phyloP scores from a whole-genome alignment of 2,888 invertebrate species.

The Maniola hyperantus region DNA sequence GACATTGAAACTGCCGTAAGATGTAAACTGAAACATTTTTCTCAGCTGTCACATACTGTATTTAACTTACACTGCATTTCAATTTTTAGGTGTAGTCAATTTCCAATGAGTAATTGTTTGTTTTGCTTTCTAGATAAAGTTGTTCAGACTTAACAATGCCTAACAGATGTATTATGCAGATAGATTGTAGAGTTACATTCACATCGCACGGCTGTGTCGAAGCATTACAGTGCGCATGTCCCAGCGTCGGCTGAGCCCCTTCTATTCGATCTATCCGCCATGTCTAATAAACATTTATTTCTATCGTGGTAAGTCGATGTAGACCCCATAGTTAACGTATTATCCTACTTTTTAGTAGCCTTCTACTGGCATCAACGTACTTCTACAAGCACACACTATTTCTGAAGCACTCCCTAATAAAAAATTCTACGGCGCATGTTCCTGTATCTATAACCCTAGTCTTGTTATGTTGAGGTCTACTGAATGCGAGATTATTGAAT shows the following conservation, averaged over 20 bases:
- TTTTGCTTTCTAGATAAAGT: neutral
- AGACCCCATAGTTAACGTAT: slow-evolving; percentile 31
- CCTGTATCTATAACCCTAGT: slow-evolving; percentile 16
- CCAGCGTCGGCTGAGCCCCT: slow-evolving; percentile 21
- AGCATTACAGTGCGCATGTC: slow-evolving; percentile 40
- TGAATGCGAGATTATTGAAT: slow-evolving; percentile 21
- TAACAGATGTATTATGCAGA: neutral
- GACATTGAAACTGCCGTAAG: no score
- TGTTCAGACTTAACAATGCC: neutral
- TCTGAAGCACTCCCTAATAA: slow-evolving; percentile 27
- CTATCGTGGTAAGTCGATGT: slow-evolving; percentile 40
- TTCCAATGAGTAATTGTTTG: no score
- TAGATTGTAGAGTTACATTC: neutral
- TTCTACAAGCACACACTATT: slow-evolving; percentile 19
- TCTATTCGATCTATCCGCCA: slow-evolving; percentile 35
- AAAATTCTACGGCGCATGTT: slow-evolving; percentile 27
- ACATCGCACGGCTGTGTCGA: slow-evolving; percentile 5
- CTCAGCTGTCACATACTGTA: no score
- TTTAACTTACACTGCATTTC: no score
- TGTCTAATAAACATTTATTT: slow-evolving; percentile 36
- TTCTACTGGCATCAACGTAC: slow-evolving; percentile 11
- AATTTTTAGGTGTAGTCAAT: no score
- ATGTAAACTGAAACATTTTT: no score
- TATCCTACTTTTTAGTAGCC: slow-evolving; percentile 21
- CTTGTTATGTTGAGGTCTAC: slow-evolving; percentile 8